phyloP scores from a whole-genome alignment of 2,113 vertebrate species.

The Rattus rattus region DNA sequence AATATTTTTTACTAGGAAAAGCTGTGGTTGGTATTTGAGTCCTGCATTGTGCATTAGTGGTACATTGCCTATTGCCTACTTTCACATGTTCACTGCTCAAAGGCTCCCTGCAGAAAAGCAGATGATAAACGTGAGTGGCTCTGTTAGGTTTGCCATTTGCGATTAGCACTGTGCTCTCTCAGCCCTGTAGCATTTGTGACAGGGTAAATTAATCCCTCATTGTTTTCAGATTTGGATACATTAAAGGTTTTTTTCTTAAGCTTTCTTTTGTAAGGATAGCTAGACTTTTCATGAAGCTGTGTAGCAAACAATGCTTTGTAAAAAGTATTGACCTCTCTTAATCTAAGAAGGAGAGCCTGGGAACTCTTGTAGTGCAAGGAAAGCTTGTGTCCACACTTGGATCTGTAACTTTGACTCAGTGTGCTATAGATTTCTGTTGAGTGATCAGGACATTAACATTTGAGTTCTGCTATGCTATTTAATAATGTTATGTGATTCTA shows the following conservation, averaged over 20 bases:
- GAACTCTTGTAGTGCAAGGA: background rate
- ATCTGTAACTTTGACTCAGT: background rate
- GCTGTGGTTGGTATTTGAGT: background rate
- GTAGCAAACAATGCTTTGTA: background rate
- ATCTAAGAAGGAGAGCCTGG: background rate
- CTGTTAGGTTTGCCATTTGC: background rate
- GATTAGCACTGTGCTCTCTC: background rate
- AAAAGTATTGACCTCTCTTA: background rate
- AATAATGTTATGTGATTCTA: constrained; percentile 17
- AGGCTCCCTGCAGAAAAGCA: constrained; percentile 8
- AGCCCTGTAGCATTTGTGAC: background rate
- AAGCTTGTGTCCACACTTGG: background rate
- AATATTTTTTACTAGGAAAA: constrained; percentile 10
- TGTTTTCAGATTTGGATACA: background rate
- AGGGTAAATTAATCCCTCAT: background rate
- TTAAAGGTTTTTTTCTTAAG: constrained; percentile 16
- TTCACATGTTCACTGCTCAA: background rate
- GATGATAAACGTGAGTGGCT: background rate
- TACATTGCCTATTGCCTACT: background rate
- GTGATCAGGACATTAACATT: constrained; percentile 1
- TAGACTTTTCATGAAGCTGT: constrained; percentile 8
- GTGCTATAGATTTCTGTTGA: background rate
- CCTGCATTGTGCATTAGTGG: background rate
- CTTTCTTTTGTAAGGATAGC: background rate
- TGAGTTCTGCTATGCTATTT: background rate